Evolutionary conservation across 2,113 vertebrate genomes (phyloP), one percentile per base, ranked within the genome.

Genomic region (Synodontis membranacea): DNA sequence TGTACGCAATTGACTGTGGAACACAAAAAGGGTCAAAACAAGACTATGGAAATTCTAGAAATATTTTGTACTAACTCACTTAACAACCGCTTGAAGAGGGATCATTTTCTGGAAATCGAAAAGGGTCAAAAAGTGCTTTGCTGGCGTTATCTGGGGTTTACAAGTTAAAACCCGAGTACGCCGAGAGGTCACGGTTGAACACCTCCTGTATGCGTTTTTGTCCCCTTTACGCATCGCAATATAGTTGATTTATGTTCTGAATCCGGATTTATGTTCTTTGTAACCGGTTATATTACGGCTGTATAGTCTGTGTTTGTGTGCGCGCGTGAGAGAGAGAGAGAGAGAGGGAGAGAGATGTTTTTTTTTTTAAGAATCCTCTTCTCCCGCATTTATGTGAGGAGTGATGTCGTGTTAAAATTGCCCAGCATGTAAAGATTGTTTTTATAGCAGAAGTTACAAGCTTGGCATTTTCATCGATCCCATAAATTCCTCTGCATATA

Each of bases 401-500:
- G 42, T 81, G 78, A 76, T 52, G 70, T 81, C 82, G 50, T 42
- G 78, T 84, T 31, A 31, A 37, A 42, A 84, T 64, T 72, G 58
- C 68, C 28, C 50, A 50, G 39, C 58, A 17, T 83, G 70, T 66
- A 56, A 44, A 50, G 28, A 52, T 66, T 46, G 74, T 84, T 64
- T 87, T 56, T 79, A 84, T 74, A 79, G 74, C 54, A 64, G 42
- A 76, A 34, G 52, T 64, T 85, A 64, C 74, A 79, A 28, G 39
- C 58, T 46, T 79, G 74, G 84, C 58, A 85, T 80, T 80, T 80
- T 79, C 39, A 85, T 80, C 46, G 84, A 85, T 54, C 60, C 54
- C 58, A 85, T 85, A 85, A 85, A 85, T 46, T 85, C 75, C 72
- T 64, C 52, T 78, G 72, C 60, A 78, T 85, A 85, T 75, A 80